Evolutionary conservation across 2,113 vertebrate species (phyloP), one percentile per base, ranked within the genome.

Genomic region (Thunnus thynnus): DNA sequence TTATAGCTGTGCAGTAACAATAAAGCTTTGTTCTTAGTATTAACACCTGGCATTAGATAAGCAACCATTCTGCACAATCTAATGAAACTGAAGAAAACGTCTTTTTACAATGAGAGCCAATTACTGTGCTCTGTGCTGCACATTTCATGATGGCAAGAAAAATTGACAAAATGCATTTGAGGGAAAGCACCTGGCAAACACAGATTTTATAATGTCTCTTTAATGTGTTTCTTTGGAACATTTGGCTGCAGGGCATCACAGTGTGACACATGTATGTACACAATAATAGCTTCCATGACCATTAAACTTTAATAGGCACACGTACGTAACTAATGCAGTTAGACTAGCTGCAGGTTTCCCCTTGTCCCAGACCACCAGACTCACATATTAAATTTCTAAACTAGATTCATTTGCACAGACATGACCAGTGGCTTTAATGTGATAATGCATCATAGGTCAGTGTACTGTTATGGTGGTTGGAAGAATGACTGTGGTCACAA

Each of bases 221-320:
- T 90, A 90, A 89, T 91, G 85, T 67, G 79, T 89, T 93, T 83
- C 78, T 80, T 66, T 76, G 76, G 20, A 89, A 78, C 60, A 75
- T 82, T 67, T 89, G 63, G 81, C 91, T 90, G 72, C 70, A 71
- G 78, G 89, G 80, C 57, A 88, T 91, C 79, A 69, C 54, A 18
- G 85, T 41, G 74, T 83, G 84, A 86, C 90, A 87, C 90, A 88
- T 90, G 84, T 88, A 88, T 90, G 84, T 88, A 72, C 76, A 91
- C 86, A 88, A 76, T 85, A 86, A 91, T 68, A 76, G 81, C 85
- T 78, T 83, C 61, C 77, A 76, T 85, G 71, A 75, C 69, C 89
- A 89, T 94, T 93, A 88, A 89, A 92, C 80, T 88, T 91, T 89
- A 89, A 94, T 91, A 89, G 81, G 63, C 67, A 52, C 76, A 75